Evolutionary conservation across 1,140 invertebrate species (phyloP).

Genomic region (Chrysoperla carnea): DNA sequence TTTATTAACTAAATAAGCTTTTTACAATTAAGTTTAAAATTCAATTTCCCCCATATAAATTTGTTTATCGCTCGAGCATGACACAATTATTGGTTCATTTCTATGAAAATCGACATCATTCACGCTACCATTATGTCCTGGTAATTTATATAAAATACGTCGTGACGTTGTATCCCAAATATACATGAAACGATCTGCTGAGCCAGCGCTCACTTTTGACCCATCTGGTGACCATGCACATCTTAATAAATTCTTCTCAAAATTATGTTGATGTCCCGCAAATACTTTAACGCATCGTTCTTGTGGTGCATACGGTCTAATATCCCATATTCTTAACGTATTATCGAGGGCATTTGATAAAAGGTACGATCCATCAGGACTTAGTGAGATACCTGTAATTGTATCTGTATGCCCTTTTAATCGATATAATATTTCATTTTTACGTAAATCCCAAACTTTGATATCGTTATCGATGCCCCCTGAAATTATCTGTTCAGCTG

Average conservation of each 20-base stretch:
- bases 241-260: constrained; percentile 84
- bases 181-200: constrained; percentile 89
- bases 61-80: constrained; percentile 89
- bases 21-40: background rate
- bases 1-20: no score
- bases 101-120: constrained; percentile 96
- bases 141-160: constrained; percentile 88
- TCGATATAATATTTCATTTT: constrained; percentile 70
- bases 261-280: constrained; percentile 86
- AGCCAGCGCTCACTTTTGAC: constrained; percentile 67
- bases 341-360: constrained; percentile 97
- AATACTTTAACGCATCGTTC: constrained; percentile 91
- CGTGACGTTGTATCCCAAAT: constrained; percentile 91
- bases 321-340: constrained; percentile 67
- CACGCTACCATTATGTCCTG: constrained; percentile 94
- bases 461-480: constrained; percentile 96
- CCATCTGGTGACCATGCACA: constrained; percentile 85
- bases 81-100: constrained; percentile 83
- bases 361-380: constrained; percentile 87
- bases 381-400: constrained; percentile 81
- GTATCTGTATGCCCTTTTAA: constrained; percentile 85
- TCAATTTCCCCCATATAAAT: constrained; percentile 94
- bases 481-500: constrained; percentile 74
- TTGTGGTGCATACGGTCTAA: constrained; percentile 62
- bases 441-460: constrained; percentile 96